Base-by-base conservation (phyloP, 2,113 vertebrate genomes). In the Junco hyemalis region DNA sequence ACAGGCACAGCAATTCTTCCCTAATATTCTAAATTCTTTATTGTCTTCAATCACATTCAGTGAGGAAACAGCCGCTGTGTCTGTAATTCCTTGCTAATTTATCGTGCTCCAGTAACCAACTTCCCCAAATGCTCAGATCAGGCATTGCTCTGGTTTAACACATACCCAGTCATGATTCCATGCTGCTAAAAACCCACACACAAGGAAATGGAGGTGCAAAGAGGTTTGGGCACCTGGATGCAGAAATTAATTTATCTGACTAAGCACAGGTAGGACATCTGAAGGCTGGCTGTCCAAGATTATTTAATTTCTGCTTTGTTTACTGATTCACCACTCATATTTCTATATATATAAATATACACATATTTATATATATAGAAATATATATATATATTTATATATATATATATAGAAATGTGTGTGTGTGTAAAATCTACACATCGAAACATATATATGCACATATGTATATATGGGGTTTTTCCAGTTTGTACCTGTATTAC, bases 11-110 rank as follows among this genome's bases (percentile, higher is more conserved):
- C 38, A 70, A 77, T 63, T 90, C 53, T 73, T 69, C 54, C 35
- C 35, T 54, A 76, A 48, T 61, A 86, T 90, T 93, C 9, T 54
- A 66, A 81, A 81, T 42, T 77, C 54, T 82, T 92, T 57, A 42
- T 35, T 1, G 0, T 40, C 17, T 54, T n/a, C 7, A 72, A 12
- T 65, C 45, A n/a, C 13, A 72, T 11, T 72, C 50, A 60, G 10
- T 12, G 47, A 90, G 36, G 35, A 79, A 61, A 69, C 8, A 69
- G 21, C 6, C 53, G 35, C 23, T 72, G 48, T 40, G 44, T 36
- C 61, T 73, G 45, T 53, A 70, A 28, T 71, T 66, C 35, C 81
- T 76, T 71, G 13, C 25, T 78, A 35, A 60, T 79, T 65, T 81
- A 31, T 48, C 8, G 19, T 25, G 22, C 8, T 68, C 26, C 53